These are phyloP conservation scores for Conger conger DNA, from an alignment of 2,113 vertebrate genomes.

Conservation along the genomic window DNA sequence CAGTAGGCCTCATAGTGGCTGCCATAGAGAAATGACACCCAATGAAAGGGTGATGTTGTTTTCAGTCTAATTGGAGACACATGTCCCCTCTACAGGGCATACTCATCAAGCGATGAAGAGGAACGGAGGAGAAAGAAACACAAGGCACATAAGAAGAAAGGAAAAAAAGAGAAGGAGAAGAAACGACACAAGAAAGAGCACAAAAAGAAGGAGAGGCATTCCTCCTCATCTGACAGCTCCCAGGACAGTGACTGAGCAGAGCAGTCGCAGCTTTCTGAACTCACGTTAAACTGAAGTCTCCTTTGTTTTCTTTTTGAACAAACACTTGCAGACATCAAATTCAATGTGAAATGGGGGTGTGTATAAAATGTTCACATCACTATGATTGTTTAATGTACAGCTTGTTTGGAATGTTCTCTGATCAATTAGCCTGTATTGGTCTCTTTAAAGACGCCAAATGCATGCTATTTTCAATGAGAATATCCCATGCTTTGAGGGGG, in stretches of 20 bases:
- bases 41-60: too few relatives aligned
- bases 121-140: conserved; percentile 82
- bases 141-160: conserved; percentile 88
- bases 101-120: conserved; percentile 80
- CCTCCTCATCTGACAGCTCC: conserved; percentile 73
- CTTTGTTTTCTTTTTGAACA: neutral
- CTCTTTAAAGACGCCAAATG: too few relatives aligned
- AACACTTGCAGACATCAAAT: neutral
- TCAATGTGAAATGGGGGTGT: neutral
- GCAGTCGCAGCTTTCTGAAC: neutral
- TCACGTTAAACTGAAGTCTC: neutral
- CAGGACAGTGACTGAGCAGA: conserved; percentile 75
- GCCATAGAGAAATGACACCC: too few relatives aligned
- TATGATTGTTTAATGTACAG: neutral
- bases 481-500: neutral
- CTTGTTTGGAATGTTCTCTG: neutral
- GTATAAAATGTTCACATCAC: neutral
- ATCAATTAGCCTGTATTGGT: too few relatives aligned
- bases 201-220: conserved; percentile 72
- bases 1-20: too few relatives aligned
- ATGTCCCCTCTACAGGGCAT: conserved; percentile 58
- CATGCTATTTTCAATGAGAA: too few relatives aligned
- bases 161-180: conserved; percentile 82
- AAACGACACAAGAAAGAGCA: conserved; percentile 84
- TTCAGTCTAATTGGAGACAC: too few relatives aligned